phyloP scores from a whole-genome alignment of 2,113 vertebrate genomes.

The Alouatta palliata region DNA sequence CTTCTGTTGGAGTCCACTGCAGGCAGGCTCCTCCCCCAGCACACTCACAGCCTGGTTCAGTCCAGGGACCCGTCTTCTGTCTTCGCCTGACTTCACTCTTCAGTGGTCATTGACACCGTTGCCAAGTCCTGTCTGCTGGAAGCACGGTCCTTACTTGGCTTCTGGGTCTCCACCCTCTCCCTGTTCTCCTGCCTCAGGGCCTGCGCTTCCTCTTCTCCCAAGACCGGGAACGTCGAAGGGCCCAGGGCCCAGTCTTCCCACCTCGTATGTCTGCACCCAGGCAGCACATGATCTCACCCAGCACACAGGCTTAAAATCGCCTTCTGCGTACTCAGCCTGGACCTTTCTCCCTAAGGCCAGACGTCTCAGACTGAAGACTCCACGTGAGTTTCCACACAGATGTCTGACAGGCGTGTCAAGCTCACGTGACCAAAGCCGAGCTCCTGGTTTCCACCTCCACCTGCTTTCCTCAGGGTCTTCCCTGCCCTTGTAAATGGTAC shows the following conservation, averaged over 20 bases:
- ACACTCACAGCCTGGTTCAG: fast-evolving
- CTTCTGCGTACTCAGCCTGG: not conserved
- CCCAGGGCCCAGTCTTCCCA: fast-evolving
- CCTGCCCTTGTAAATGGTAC: not conserved
- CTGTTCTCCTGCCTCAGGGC: not conserved
- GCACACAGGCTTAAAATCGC: not conserved
- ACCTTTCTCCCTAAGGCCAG: not conserved
- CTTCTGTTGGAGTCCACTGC: fast-evolving
- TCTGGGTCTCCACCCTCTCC: not conserved
- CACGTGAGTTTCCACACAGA: fast-evolving
- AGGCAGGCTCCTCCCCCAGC: not conserved
- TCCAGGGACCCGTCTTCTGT: not conserved
- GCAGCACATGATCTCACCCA: not conserved
- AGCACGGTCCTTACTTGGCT: fast-evolving
- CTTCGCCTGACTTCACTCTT: not conserved
- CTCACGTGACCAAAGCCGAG: fast-evolving
- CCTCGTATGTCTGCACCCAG: fast-evolving
- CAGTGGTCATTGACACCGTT: fast-evolving
- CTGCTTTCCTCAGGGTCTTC: not conserved
- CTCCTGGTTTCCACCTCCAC: not conserved
- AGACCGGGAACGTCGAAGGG: not conserved
- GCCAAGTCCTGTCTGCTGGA: not conserved
- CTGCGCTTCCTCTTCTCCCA: not conserved
- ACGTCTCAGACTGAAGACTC: not conserved
- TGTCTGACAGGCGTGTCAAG: fast-evolving